Evolutionary conservation across 2,113 vertebrate genomes (phyloP).

Genomic region (Cottus gobio): DNA sequence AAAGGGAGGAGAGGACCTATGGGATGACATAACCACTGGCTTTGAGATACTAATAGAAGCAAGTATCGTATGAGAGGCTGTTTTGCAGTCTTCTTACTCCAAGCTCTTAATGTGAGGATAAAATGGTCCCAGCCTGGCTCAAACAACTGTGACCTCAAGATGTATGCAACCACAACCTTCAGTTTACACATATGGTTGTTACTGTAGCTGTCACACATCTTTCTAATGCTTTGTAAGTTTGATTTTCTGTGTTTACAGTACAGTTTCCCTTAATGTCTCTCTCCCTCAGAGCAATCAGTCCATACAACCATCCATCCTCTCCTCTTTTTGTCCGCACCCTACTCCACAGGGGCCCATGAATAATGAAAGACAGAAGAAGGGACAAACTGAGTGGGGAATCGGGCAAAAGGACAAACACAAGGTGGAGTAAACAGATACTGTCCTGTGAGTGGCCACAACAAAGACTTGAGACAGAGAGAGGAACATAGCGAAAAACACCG

Average conservation of each 20-base stretch:
- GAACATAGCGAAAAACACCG: background rate
- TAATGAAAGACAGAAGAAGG: slow-evolving; percentile 56
- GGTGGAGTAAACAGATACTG: slow-evolving; percentile 21
- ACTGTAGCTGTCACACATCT: background rate
- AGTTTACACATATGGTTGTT: slow-evolving; percentile 11
- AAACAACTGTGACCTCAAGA: slow-evolving; percentile 35
- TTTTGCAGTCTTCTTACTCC: slow-evolving; percentile 2
- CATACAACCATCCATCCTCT: slow-evolving; percentile 40
- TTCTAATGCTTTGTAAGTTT: background rate
- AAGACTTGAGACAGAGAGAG: slow-evolving; percentile 9
- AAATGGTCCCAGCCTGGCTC: slow-evolving; percentile 3
- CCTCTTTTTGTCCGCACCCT: slow-evolving; percentile 36
- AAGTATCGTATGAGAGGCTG: background rate
- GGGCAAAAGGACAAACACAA: slow-evolving; percentile 41
- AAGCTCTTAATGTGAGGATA: slow-evolving; percentile 1
- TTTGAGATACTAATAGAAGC: background rate
- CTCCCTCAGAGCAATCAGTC: slow-evolving; percentile 42
- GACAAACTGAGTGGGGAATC: slow-evolving; percentile 9
- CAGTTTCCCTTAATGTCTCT: slow-evolving; percentile 2
- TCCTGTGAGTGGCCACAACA: slow-evolving; percentile 14
- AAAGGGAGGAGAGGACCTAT: background rate
- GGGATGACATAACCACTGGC: background rate
- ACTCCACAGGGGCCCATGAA: slow-evolving; percentile 57
- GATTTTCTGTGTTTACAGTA: background rate
- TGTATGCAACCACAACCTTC: slow-evolving; percentile 32